These are phyloP conservation scores for Cheilosia vernalis DNA, from an alignment of 2,888 invertebrate genomes.

Conservation along the genomic window DNA sequence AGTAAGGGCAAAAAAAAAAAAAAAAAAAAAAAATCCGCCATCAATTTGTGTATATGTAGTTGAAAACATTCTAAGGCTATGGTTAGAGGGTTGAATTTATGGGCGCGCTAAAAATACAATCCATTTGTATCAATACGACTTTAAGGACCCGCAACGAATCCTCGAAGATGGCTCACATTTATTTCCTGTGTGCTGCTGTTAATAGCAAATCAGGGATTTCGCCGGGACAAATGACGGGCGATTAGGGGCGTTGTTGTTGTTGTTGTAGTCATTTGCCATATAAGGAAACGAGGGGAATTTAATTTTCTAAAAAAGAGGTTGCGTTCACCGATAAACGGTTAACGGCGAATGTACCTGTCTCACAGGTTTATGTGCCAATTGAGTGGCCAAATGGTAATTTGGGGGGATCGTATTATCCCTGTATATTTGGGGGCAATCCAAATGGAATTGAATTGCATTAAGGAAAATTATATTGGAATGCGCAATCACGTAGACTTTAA, in stretches of 20 bases:
- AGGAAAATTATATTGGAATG: slow-evolving; percentile 42
- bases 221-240: slow-evolving; percentile 62
- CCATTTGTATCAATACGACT: slow-evolving; percentile 71
- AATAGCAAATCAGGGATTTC: slow-evolving; percentile 71
- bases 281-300: slow-evolving; percentile 39
- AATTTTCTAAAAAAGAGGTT: slow-evolving; percentile 45
- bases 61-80: slow-evolving; percentile 46
- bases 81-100: slow-evolving; percentile 68
- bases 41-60: slow-evolving; percentile 58
- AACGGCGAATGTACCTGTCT: slow-evolving; percentile 41
- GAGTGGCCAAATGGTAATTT: slow-evolving; percentile 39
- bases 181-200: slow-evolving; percentile 58
- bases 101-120: slow-evolving; percentile 69
- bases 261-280: slow-evolving; percentile 17
- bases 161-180: slow-evolving; percentile 61
- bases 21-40: slow-evolving; percentile 1
- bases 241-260: slow-evolving; percentile 53
- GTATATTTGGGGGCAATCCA: slow-evolving; percentile 36
- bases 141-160: slow-evolving; percentile 54
- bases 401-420: slow-evolving; percentile 35
- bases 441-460: slow-evolving; percentile 49
- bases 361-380: slow-evolving; percentile 42
- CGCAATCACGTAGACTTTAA: background rate
- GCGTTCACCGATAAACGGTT: slow-evolving; percentile 13
- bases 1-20: slow-evolving; percentile 10